Conservation (phyloP, 2,797 vertebrate species). For the Acestrorhynchus altus region DNA sequence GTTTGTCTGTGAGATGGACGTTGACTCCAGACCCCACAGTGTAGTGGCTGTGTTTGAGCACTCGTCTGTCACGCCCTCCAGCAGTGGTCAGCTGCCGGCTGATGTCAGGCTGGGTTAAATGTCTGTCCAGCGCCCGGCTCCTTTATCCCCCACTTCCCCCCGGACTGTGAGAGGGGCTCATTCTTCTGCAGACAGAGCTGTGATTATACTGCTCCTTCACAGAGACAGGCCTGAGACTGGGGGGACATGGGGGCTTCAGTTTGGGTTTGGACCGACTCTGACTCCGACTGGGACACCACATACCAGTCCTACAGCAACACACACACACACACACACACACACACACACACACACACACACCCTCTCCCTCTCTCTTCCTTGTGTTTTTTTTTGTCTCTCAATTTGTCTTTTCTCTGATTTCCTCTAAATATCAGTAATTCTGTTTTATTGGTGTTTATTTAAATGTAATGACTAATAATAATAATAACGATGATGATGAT, state of each 20-base stretch:
- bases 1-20: too few species aligned
- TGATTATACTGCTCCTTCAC: constrained; percentile 32
- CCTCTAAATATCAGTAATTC: too few species aligned
- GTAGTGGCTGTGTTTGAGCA: not conserved
- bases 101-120: constrained; percentile 17
- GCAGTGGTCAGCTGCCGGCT: constrained; percentile 9
- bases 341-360: not conserved
- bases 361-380: not conserved
- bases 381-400: not conserved
- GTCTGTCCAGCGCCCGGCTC: not conserved
- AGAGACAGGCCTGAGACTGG: not conserved
- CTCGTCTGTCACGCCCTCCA: not conserved
- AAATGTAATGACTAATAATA: too few species aligned
- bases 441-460: too few species aligned
- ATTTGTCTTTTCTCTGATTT: not conserved
- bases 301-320: not conserved
- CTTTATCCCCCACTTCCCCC: not conserved
- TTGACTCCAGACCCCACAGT: constrained; percentile 8
- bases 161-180: constrained; percentile 22
- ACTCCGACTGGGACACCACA: constrained; percentile 11
- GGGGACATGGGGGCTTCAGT: not conserved
- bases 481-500: too few species aligned
- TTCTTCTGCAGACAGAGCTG: constrained; percentile 45
- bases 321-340: not conserved
- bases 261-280: not conserved